These are phyloP conservation scores for Craniophora ligustri DNA, from an alignment of 2,888 invertebrate species.

Conservation along the genomic window DNA sequence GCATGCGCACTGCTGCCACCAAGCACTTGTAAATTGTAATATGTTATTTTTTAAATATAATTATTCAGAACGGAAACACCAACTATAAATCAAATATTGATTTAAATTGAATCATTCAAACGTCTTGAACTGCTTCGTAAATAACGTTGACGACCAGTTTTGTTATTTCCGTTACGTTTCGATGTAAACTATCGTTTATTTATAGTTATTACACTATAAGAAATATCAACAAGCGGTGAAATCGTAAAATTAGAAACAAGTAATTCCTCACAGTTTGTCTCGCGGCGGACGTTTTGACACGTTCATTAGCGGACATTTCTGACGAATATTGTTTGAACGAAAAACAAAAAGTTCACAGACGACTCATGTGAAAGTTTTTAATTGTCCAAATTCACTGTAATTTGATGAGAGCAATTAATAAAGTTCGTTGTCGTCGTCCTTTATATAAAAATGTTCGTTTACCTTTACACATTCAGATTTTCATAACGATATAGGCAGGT, in stretches of 20 bases:
- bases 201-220: slow-evolving; percentile 35
- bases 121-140: slow-evolving; percentile 24
- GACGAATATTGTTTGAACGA: slow-evolving; percentile 26
- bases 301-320: slow-evolving; percentile 35
- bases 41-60: slow-evolving; percentile 50
- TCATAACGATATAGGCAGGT: too few relatives aligned
- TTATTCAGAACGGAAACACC: slow-evolving; percentile 51
- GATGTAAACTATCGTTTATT: slow-evolving; percentile 33
- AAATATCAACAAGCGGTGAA: slow-evolving; percentile 30
- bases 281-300: slow-evolving; percentile 24
- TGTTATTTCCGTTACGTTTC: slow-evolving; percentile 41
- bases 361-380: slow-evolving; percentile 28
- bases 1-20: slow-evolving; percentile 53
- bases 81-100: slow-evolving; percentile 44
- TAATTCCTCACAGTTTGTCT: slow-evolving; percentile 18
- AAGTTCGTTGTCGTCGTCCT: background rate
- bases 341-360: slow-evolving; percentile 13
- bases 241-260: slow-evolving; percentile 30
- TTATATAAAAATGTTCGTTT: background rate
- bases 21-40: slow-evolving; percentile 17
- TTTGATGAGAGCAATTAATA: background rate
- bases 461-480: background rate
- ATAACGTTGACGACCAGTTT: slow-evolving; percentile 24
- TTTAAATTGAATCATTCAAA: slow-evolving; percentile 50
- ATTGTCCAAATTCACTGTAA: slow-evolving; percentile 5